Evolutionary conservation across 2,888 invertebrate genomes (phyloP).

Genomic region (Netelia inedita): DNA sequence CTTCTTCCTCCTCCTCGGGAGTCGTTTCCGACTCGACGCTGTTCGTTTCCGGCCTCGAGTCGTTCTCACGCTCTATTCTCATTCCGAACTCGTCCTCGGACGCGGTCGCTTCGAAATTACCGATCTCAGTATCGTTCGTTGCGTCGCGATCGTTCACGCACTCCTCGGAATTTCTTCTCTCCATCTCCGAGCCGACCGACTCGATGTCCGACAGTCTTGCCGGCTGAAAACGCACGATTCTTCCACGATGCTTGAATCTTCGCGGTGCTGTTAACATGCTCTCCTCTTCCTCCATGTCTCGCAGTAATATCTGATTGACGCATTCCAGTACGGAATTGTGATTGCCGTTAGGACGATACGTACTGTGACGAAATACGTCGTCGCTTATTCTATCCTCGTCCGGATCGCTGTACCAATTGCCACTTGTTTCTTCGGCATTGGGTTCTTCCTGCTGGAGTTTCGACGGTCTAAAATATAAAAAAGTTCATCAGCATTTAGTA

Average conservation of each 20-base stretch:
- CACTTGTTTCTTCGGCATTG: constrained; percentile 86
- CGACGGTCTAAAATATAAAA: constrained; percentile 68
- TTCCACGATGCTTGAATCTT: constrained; percentile 83
- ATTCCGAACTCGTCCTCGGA: constrained; percentile 82
- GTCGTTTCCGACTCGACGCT: constrained; percentile 60
- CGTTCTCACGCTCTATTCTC: constrained; percentile 70
- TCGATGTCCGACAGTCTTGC: constrained; percentile 83
- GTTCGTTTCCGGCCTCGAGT: constrained; percentile 48
- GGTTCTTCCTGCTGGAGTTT: constrained; percentile 76
- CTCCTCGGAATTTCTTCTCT: constrained; percentile 83
- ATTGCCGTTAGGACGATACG: constrained; percentile 87
- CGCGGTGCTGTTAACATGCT: constrained; percentile 82
- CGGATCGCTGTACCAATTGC: constrained; percentile 94
- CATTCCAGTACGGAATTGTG: constrained; percentile 95
- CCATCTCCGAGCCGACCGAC: constrained; percentile 84
- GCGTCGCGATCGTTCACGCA: constrained; percentile 67
- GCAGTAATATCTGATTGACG: constrained; percentile 93
- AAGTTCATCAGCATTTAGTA: neutral
- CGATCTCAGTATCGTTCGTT: constrained; percentile 64
- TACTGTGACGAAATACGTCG: constrained; percentile 81
- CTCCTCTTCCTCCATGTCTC: constrained; percentile 88
- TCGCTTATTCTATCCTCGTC: constrained; percentile 90
- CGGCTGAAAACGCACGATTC: constrained; percentile 82
- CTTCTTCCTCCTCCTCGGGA: constrained; percentile 74
- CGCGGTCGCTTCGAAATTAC: constrained; percentile 75